These are phyloP conservation scores for Pinctada fucata DNA, from an alignment of 2,888 invertebrate species.

Conservation along the genomic window DNA sequence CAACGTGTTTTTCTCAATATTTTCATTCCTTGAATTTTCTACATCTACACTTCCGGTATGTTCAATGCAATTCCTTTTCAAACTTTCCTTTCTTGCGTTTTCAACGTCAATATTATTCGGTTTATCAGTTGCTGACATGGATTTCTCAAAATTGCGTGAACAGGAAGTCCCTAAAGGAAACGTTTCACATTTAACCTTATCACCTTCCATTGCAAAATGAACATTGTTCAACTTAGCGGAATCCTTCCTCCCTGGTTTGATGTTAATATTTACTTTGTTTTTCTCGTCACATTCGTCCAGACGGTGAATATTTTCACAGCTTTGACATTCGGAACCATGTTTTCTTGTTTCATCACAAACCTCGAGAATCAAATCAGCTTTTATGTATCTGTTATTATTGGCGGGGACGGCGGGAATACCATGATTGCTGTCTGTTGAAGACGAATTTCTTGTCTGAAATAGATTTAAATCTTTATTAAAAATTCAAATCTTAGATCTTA, in stretches of 20 bases:
- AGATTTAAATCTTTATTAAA: neutral
- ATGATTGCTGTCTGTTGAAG: neutral
- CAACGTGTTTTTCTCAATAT: neutral
- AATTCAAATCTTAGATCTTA: no score
- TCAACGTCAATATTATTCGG: neutral
- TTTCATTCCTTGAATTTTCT: neutral
- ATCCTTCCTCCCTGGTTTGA: neutral
- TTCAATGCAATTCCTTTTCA: neutral
- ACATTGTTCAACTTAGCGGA: neutral
- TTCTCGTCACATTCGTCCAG: neutral
- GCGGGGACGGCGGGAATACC: neutral
- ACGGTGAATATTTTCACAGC: neutral
- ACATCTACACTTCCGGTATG: neutral
- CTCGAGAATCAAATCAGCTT: neutral
- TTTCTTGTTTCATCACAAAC: neutral
- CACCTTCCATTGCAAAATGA: slow-evolving; percentile 2
- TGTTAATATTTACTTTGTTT: neutral
- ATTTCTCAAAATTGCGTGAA: no score
- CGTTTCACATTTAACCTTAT: neutral
- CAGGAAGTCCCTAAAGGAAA: neutral
- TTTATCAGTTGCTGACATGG: neutral
- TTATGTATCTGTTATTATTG: neutral
- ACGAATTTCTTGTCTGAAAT: neutral
- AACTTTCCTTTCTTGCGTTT: neutral
- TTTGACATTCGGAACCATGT: neutral